Percentiles rank a stretch among this genome's conserved stretches.
phyloP scores from a whole-genome alignment of 2,113 vertebrate species.

The Nerophis lumbriciformis region DNA sequence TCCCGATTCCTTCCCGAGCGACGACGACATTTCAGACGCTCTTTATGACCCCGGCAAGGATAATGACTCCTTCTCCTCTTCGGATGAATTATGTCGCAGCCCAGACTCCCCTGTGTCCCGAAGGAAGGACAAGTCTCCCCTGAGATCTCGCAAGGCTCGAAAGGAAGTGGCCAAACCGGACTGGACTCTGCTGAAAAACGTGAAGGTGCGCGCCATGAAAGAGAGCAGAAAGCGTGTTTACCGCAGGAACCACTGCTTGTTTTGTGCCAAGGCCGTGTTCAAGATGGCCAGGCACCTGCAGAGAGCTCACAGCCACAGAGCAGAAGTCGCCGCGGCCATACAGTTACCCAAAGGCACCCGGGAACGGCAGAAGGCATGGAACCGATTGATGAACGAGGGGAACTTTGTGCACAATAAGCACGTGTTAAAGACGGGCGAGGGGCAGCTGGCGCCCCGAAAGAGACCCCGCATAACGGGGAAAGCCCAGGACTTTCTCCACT shows the following conservation, averaged over 20 bases:
- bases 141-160: not conserved
- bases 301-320: slow-evolving; percentile 33
- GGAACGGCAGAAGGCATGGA: slow-evolving; percentile 48
- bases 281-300: slow-evolving; percentile 49
- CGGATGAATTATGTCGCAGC: slow-evolving; percentile 12
- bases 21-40: slow-evolving; percentile 23
- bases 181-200: accelerated
- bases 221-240: not conserved
- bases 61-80: not conserved
- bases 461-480: not conserved
- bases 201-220: slow-evolving; percentile 1
- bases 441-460: slow-evolving; percentile 29
- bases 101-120: not conserved
- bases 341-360: slow-evolving; percentile 38
- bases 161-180: not conserved
- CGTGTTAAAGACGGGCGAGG: slow-evolving; percentile 39
- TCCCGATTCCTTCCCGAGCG: slow-evolving; percentile 13
- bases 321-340: slow-evolving; percentile 45
- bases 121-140: accelerated
- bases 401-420: slow-evolving; percentile 57
- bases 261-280: slow-evolving; percentile 23
- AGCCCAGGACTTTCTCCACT: slow-evolving; percentile 47
- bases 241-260: slow-evolving; percentile 50
- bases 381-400: slow-evolving; percentile 46
- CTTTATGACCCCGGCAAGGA: not conserved